A percentile compares a stretch with the other conserved stretches of the same genome.
Evolutionary conservation across 2,113 vertebrate genomes (phyloP).

Genomic region (Leiothrix lutea): DNA sequence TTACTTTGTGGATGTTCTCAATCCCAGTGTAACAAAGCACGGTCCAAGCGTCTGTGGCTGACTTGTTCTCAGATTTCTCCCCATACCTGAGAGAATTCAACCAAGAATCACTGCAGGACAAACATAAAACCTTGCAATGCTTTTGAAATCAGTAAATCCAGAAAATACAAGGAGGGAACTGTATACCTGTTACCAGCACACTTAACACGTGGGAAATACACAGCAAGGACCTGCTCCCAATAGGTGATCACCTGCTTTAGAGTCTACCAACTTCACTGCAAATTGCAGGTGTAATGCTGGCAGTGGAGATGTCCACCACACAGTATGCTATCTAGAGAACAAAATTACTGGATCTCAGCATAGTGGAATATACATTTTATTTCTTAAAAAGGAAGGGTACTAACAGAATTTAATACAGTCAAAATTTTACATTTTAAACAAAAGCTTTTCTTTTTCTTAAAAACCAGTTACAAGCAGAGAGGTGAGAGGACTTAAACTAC

Average conservation of each 20-base stretch:
- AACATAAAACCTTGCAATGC: not conserved
- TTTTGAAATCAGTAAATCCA: not conserved
- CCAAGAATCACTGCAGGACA: not conserved
- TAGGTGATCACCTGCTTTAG: not conserved
- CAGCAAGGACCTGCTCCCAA: not conserved
- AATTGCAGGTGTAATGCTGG: not conserved
- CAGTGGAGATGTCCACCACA: not conserved
- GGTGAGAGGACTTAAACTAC: slow-evolving; percentile 60
- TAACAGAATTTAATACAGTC: slow-evolving; percentile 69
- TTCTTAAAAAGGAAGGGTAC: slow-evolving; percentile 65
- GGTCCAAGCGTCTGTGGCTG: not conserved
- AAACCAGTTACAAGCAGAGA: slow-evolving; percentile 60
- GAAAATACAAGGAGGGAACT: not conserved
- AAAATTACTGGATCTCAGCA: slow-evolving; percentile 29
- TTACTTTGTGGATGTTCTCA: not conserved
- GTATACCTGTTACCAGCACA: not conserved
- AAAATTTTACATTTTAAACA: slow-evolving; percentile 71
- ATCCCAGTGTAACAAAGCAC: not conserved
- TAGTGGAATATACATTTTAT: slow-evolving; percentile 70
- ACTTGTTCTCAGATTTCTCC: not conserved
- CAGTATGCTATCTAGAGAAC: not conserved
- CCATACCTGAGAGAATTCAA: not conserved
- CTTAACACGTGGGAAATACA: not conserved
- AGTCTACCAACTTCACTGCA: not conserved
- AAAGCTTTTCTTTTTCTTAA: slow-evolving; percentile 58